Evolutionary conservation across 2,888 invertebrate genomes (phyloP).

Genomic region (Microdon myrmicae): DNA sequence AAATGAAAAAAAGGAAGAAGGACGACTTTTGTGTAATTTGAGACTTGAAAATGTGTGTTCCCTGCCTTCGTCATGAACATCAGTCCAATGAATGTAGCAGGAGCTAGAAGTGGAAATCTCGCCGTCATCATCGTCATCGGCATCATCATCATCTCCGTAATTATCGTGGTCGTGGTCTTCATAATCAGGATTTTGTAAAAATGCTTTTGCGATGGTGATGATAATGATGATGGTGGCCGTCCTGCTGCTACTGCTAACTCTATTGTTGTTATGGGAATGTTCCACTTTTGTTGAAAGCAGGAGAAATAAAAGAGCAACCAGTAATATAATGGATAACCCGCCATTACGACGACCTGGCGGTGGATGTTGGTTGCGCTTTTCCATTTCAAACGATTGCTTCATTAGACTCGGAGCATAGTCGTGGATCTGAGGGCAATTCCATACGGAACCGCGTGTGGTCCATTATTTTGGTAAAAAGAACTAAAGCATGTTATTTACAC

Average conservation of each 20-base stretch:
- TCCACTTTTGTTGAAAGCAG: slow-evolving; percentile 10
- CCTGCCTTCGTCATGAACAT: slow-evolving; percentile 43
- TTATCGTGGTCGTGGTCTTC: slow-evolving; percentile 15
- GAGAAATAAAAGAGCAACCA: not conserved
- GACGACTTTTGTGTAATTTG: slow-evolving; percentile 51
- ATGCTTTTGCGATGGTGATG: slow-evolving; percentile 9
- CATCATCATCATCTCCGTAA: slow-evolving; percentile 24
- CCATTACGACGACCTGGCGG: slow-evolving; percentile 2
- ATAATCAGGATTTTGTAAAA: slow-evolving; percentile 9
- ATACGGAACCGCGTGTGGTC: too few species aligned
- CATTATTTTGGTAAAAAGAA: too few species aligned
- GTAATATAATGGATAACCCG: slow-evolving; percentile 11
- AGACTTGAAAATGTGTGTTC: slow-evolving; percentile 53
- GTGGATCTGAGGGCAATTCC: too few species aligned
- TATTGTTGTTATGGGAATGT: slow-evolving; percentile 26
- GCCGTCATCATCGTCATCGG: slow-evolving; percentile 6
- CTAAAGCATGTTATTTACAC: too few species aligned
- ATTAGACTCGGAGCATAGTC: too few species aligned
- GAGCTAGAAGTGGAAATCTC: too few species aligned
- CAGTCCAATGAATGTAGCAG: too few species aligned
- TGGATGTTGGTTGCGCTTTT: slow-evolving; percentile 21
- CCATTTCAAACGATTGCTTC: too few species aligned
- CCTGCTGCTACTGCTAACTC: not conserved
- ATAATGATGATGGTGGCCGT: too few species aligned
- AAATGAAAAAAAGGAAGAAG: too few species aligned